Evolutionary conservation across 2,888 invertebrate genomes (phyloP).

Genomic region (Athalia circularis): DNA sequence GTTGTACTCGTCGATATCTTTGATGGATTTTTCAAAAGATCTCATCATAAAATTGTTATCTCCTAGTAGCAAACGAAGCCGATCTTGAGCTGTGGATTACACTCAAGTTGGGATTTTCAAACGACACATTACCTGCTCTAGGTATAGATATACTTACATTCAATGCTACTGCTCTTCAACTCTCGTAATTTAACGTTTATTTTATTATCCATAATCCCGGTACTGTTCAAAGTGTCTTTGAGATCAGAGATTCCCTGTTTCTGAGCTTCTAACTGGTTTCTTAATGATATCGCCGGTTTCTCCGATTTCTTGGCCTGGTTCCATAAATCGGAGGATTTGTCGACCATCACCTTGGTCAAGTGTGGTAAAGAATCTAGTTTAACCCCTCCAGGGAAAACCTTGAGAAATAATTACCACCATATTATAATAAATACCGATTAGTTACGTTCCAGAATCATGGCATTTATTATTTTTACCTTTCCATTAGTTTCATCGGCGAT

Average conservation of each 20-base stretch:
- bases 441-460: background rate
- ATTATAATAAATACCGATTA: constrained; percentile 19
- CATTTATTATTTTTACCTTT: constrained; percentile 59
- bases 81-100: constrained; percentile 59
- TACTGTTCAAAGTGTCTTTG: constrained; percentile 68
- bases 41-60: constrained; percentile 57
- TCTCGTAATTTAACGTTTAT: constrained; percentile 72
- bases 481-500: constrained; percentile 74
- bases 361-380: constrained; percentile 68
- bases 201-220: constrained; percentile 69
- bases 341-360: constrained; percentile 63
- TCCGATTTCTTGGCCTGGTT: constrained; percentile 70
- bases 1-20: constrained; percentile 72
- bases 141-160: constrained; percentile 68
- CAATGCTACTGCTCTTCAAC: constrained; percentile 76
- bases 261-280: constrained; percentile 70
- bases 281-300: constrained; percentile 73
- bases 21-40: constrained; percentile 56
- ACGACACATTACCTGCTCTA: background rate
- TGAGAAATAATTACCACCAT: constrained; percentile 17
- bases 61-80: constrained; percentile 54
- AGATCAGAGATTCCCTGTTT: constrained; percentile 64
- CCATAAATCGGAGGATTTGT: constrained; percentile 65
- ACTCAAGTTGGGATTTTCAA: background rate
- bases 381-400: constrained; percentile 65